Evolutionary conservation across 2,888 invertebrate species (phyloP).

Genomic region (Meta bourneti): DNA sequence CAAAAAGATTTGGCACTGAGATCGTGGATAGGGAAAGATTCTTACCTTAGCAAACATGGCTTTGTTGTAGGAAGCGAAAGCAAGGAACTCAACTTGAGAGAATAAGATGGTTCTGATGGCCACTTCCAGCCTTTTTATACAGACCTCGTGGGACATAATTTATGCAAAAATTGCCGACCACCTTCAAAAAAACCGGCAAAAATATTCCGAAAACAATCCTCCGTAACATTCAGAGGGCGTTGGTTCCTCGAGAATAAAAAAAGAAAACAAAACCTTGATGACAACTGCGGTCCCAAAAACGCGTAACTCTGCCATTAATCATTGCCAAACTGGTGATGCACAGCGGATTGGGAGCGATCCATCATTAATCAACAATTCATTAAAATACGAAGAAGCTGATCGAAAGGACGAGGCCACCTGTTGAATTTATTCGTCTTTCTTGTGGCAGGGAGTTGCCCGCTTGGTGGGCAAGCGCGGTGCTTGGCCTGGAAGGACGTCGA

Average conservation of each 20-base stretch:
- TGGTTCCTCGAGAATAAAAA: neutral
- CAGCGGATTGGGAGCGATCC: neutral
- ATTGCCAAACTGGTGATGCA: slow-evolving; percentile 3
- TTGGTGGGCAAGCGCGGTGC: no score
- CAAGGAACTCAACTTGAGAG: neutral
- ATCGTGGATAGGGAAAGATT: neutral
- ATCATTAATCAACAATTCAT: slow-evolving; percentile 39
- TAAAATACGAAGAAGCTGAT: slow-evolving; percentile 9
- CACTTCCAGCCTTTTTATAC: slow-evolving; percentile 22
- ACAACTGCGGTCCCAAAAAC: neutral
- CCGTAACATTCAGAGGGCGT: neutral
- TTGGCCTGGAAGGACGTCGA: no score
- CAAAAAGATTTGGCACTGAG: no score
- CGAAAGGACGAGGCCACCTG: slow-evolving; percentile 23
- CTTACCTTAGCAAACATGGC: slow-evolving; percentile 45
- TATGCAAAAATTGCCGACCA: slow-evolving; percentile 1
- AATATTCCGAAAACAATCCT: neutral
- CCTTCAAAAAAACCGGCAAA: slow-evolving; percentile 5
- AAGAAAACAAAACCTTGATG: slow-evolving; percentile 43
- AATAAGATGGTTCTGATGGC: neutral
- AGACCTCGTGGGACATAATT: neutral
- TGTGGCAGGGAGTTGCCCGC: neutral
- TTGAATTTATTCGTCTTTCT: neutral
- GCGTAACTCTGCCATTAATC: neutral
- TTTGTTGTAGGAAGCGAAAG: neutral